phyloP scores from a whole-genome alignment of 1,140 invertebrate genomes.

The Hestina assimilis region DNA sequence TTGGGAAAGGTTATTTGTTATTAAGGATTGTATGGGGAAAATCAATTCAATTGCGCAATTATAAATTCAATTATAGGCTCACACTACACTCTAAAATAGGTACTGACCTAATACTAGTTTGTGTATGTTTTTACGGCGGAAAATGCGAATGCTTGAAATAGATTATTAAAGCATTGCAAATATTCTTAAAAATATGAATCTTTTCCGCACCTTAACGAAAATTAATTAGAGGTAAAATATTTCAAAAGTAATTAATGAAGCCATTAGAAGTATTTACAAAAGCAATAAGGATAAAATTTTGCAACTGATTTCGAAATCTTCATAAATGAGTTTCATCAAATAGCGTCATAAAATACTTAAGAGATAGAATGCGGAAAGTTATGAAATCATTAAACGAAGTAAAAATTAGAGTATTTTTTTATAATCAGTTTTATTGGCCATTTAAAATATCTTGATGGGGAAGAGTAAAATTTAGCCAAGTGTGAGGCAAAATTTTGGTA shows the following conservation, averaged over 20 bases:
- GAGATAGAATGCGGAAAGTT: slow-evolving; percentile 9
- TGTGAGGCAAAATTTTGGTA: neutral
- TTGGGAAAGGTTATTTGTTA: no score
- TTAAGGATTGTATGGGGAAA: no score
- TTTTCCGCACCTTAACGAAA: neutral
- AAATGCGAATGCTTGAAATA: no score
- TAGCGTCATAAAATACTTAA: slow-evolving; percentile 13
- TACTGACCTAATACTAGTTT: no score
- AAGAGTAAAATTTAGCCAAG: no score
- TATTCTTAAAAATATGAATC: no score
- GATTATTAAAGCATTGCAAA: no score
- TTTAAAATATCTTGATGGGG: neutral
- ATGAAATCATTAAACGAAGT: neutral
- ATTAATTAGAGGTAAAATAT: neutral
- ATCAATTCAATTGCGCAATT: no score
- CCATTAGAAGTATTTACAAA: neutral
- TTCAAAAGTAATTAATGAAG: neutral
- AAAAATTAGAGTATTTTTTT: neutral
- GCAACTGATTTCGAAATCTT: slow-evolving; percentile 6
- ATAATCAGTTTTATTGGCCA: slow-evolving; percentile 4
- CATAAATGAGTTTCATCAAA: slow-evolving; percentile 2
- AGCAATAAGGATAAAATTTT: neutral
- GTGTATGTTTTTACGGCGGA: no score
- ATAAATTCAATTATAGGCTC: no score
- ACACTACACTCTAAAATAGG: no score